phyloP scores from a whole-genome alignment of 2,888 invertebrate genomes.

The Ichneumon xanthorius region DNA sequence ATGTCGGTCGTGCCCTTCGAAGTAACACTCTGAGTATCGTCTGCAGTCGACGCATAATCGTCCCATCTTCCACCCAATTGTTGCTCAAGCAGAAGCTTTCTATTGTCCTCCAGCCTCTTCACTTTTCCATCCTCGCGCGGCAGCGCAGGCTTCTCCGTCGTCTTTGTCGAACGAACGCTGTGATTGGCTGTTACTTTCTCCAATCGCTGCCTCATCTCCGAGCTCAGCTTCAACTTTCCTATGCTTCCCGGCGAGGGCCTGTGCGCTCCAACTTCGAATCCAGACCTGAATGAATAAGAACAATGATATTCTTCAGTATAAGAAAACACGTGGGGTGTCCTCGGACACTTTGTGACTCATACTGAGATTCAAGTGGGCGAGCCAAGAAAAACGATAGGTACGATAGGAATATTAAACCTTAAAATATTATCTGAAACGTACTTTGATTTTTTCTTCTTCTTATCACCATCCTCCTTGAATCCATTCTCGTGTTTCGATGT shows the following conservation, averaged over 20 bases:
- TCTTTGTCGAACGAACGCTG: conserved; percentile 92
- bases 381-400: neutral
- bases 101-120: conserved; percentile 93
- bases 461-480: conserved; percentile 80
- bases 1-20: conserved; percentile 84
- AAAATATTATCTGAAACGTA: conserved; percentile 66
- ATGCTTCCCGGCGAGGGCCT: conserved; percentile 94
- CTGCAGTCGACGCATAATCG: conserved; percentile 83
- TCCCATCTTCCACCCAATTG: conserved; percentile 88
- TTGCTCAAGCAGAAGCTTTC: conserved; percentile 93
- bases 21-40: conserved; percentile 83
- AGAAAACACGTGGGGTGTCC: neutral
- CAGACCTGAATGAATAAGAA: conserved; percentile 80
- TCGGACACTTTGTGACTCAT: neutral
- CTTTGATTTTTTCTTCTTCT: conserved; percentile 83
- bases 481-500: conserved; percentile 80
- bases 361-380: no score
- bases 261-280: conserved; percentile 93
- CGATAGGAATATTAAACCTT: neutral
- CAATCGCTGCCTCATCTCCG: conserved; percentile 95
- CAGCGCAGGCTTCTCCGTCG: conserved; percentile 88
- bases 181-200: conserved; percentile 96
- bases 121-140: conserved; percentile 89
- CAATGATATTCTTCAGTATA: neutral
- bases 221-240: conserved; percentile 95